Evolutionary conservation across 2,888 invertebrate genomes (phyloP), one percentile per base, ranked within the genome.

Genomic region (Aphidius colemani): DNA sequence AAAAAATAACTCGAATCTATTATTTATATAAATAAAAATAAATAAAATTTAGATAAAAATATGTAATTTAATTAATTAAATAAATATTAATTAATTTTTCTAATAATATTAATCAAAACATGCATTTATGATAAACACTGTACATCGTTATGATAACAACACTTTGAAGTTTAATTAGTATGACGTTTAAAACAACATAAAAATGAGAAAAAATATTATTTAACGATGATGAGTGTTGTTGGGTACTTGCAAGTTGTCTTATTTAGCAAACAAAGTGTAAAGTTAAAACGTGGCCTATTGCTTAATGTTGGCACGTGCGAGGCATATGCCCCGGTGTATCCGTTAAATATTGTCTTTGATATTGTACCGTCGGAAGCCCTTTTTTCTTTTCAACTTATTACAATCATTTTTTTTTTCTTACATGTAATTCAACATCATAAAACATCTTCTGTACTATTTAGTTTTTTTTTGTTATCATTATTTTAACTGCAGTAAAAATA

Each of bases 331-430:
- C 69, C 30, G 63, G 67, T 67, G 70, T 74, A 73, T 75, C 76
- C 74, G 76, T 78, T 77, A 75, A 78, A 80, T 75, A 79, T 81
- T 79, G 79, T 81, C 82, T 82, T 81, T 81, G 80, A 81, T 73
- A 78, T 79, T 78, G 79, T 78, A 56, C 55, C 46, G 60, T 61
- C 80, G 79, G 77, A 6, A 75, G 70, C 75, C 73, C 72, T 75
- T 74, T 75, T 66, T 69, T 68, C 65, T 56, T 46, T 53, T 61
- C 63, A 53, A 65, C 65, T 57, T 55, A 30, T 61, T 46, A n/a
- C 53, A 61, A 48, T 46, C 56, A 45, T 50, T 48, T 59, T 67
- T 58, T 65, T 66, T 64, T 66, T 64, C 58, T 58, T 56, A 55
- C 13, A 18, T 30, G 5, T 30, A 59, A 53, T 48, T 11, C 41